Percentiles rank a stretch among this genome's conserved stretches.
Evolutionary conservation across 2,113 vertebrate genomes (phyloP).

Genomic region (Serinus canaria): DNA sequence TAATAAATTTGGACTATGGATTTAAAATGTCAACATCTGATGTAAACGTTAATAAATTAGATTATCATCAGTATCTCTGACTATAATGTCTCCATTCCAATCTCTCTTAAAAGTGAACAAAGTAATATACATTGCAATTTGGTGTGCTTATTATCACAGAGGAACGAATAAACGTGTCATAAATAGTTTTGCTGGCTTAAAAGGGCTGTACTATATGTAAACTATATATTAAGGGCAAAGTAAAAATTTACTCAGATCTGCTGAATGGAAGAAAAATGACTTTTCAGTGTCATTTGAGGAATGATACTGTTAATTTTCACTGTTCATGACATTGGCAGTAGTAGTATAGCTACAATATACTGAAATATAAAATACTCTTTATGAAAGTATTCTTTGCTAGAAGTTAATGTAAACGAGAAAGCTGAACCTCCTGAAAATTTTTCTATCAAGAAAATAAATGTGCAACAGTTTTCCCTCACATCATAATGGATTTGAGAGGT

Average conservation of each 20-base stretch:
- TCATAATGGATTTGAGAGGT: background rate
- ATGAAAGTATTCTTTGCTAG: background rate
- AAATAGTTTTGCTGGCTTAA: background rate
- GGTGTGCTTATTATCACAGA: background rate
- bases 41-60: background rate
- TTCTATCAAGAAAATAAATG: background rate
- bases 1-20: conserved; percentile 11
- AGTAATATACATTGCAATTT: background rate
- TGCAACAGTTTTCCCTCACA: background rate
- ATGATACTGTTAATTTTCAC: background rate
- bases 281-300: background rate
- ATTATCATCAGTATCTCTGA: background rate
- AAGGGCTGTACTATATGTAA: background rate
- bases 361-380: background rate
- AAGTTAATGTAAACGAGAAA: background rate
- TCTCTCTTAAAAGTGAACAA: background rate
- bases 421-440: background rate
- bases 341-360: background rate
- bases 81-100: background rate
- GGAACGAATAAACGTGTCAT: background rate
- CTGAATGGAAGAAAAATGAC: background rate
- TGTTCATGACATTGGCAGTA: background rate
- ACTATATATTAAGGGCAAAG: background rate
- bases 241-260: background rate
- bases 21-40: conserved; percentile 15